Evolutionary conservation across 2,888 invertebrate species (phyloP).

Genomic region (Panorpa germanica): DNA sequence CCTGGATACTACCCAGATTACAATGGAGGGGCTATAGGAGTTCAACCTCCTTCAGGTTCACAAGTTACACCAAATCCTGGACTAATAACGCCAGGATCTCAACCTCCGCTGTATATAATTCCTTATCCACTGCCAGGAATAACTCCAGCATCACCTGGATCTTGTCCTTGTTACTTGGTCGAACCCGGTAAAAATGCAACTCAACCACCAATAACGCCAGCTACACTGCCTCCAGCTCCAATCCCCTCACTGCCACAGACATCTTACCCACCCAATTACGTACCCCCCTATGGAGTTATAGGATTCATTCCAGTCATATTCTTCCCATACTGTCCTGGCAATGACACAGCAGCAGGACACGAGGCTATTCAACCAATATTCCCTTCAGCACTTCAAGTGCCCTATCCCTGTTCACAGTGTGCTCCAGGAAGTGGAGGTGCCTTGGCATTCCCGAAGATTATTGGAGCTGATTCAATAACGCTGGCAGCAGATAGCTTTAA

Average conservation of each 20-base stretch:
- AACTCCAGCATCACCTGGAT: conserved; percentile 37
- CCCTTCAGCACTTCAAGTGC: conserved; percentile 37
- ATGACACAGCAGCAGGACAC: conserved; percentile 22
- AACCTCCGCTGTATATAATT: conserved; percentile 26
- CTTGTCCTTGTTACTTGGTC: conserved; percentile 42
- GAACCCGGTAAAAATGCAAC: conserved; percentile 29
- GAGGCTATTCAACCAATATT: conserved; percentile 32
- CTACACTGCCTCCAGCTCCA: conserved; percentile 16
- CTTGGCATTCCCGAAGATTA: background rate
- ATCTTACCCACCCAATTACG: conserved; percentile 19
- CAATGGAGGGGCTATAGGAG: background rate
- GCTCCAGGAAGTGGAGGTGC: conserved; percentile 18
- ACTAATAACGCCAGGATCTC: conserved; percentile 6
- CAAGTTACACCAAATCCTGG: conserved; percentile 13
- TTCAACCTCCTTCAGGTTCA: conserved; percentile 15
- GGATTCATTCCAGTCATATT: conserved; percentile 54
- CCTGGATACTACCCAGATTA: conserved; percentile 12
- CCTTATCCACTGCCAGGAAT: conserved; percentile 34
- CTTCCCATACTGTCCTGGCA: conserved; percentile 44
- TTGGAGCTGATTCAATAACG: background rate
- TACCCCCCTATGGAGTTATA: conserved; percentile 26
- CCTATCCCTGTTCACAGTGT: conserved; percentile 40
- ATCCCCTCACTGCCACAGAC: conserved; percentile 13
- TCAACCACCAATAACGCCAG: conserved; percentile 16
- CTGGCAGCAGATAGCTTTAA: conserved; percentile 15